phyloP scores from a whole-genome alignment of 2,888 invertebrate genomes.

The Elmis aenea region DNA sequence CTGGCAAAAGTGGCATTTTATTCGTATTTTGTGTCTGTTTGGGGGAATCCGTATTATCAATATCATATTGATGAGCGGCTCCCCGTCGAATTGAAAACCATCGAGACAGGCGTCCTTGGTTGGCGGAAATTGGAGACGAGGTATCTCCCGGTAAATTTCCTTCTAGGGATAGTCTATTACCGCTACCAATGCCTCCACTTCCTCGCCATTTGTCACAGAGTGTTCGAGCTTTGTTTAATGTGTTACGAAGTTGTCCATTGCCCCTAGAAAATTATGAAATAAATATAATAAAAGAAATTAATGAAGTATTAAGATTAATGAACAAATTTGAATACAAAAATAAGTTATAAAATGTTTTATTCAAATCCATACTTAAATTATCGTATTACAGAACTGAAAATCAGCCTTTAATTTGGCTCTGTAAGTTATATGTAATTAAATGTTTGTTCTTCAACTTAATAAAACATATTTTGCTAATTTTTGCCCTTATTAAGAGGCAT shows the following conservation, averaged over 20 bases:
- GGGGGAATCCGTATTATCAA: constrained; percentile 50
- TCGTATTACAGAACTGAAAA: too few relatives aligned
- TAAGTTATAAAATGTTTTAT: background rate
- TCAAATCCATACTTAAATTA: background rate
- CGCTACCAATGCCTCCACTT: constrained; percentile 36
- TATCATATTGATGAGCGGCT: constrained; percentile 78
- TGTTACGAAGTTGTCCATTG: constrained; percentile 74
- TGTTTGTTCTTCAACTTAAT: too few relatives aligned
- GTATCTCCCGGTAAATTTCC: constrained; percentile 34
- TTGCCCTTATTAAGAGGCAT: too few relatives aligned
- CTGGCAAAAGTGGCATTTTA: constrained; percentile 78
- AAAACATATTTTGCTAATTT: too few relatives aligned
- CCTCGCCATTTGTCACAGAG: constrained; percentile 76
- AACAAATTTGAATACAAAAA: background rate
- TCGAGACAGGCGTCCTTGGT: constrained; percentile 68
- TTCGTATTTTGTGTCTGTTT: constrained; percentile 37
- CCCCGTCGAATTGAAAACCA: constrained; percentile 87
- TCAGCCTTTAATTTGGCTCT: too few relatives aligned
- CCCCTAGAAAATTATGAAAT: constrained; percentile 53
- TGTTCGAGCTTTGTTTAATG: constrained; percentile 75
- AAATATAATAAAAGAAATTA: constrained; percentile 3
- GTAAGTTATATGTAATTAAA: too few relatives aligned
- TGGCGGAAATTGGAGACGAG: constrained; percentile 35
- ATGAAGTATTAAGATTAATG: background rate
- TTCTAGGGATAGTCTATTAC: constrained; percentile 36